These are phyloP conservation scores for Furcifer pardalis DNA, from an alignment of 2,797 vertebrate species.

Conservation along the genomic window DNA sequence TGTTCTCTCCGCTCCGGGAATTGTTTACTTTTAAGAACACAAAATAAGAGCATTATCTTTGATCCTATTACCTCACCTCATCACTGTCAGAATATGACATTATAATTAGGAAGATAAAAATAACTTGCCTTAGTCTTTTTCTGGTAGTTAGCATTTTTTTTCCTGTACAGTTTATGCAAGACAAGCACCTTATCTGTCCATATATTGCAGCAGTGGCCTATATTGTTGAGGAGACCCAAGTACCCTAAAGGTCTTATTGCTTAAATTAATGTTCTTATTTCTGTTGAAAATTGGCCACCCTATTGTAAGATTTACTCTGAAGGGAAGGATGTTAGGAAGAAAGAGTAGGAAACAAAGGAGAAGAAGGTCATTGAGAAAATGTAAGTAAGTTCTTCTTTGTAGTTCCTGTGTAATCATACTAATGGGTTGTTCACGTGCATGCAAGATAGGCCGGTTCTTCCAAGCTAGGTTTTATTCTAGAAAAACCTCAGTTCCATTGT, in stretches of 20 bases:
- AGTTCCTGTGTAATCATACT: too few relatives aligned
- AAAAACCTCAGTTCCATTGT: too few relatives aligned
- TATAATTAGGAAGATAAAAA: conserved; percentile 41
- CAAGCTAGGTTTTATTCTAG: too few relatives aligned
- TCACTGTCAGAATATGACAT: conserved; percentile 3
- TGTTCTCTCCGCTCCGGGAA: conserved; percentile 38
- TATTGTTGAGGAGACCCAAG: not conserved
- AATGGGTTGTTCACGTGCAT: too few relatives aligned
- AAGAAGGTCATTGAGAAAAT: too few relatives aligned
- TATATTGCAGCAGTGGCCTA: not conserved
- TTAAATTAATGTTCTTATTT: conserved; percentile 9
- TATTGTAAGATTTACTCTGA: not conserved
- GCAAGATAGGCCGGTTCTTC: too few relatives aligned
- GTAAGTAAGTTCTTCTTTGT: too few relatives aligned
- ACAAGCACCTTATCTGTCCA: not conserved
- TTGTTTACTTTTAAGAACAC: conserved; percentile 57
- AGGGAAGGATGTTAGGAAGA: not conserved
- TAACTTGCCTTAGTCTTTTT: conserved; percentile 30
- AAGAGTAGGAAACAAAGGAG: not conserved
- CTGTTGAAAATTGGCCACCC: not conserved
- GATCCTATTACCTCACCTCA: not conserved
- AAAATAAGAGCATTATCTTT: conserved; percentile 43
- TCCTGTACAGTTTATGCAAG: not conserved
- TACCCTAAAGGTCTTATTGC: not conserved
- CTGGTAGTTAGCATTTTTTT: not conserved